Conservation (phyloP, 2,113 vertebrate genomes). For the Panthera leo region DNA sequence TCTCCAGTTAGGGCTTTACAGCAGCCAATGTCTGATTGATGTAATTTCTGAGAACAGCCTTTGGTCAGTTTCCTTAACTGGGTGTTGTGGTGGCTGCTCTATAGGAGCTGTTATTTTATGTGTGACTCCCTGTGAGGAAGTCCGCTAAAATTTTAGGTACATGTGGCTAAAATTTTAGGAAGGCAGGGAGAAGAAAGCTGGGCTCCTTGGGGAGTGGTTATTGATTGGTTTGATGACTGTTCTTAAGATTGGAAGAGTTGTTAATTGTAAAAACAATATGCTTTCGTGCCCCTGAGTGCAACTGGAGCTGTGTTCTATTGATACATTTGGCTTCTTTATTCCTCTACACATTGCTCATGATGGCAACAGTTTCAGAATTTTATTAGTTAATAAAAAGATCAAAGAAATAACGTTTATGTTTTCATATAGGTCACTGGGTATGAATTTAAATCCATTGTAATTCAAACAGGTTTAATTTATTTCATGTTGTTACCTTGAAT, state of each 20-base stretch:
- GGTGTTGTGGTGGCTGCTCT: not conserved
- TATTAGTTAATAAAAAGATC: constrained; percentile 48
- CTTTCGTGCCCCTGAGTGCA: not conserved
- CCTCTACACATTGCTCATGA: not conserved
- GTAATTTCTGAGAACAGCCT: not conserved
- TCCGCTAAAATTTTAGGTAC: not conserved
- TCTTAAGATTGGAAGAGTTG: not conserved
- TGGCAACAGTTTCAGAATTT: constrained; percentile 10
- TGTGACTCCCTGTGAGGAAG: not conserved
- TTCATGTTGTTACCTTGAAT: constrained; percentile 19
- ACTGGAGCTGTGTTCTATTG: not conserved
- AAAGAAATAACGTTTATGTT: constrained; percentile 54
- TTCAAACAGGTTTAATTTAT: constrained; percentile 36
- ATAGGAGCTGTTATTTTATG: not conserved
- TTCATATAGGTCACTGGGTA: constrained; percentile 36
- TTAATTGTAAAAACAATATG: not conserved
- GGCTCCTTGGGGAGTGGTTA: not conserved
- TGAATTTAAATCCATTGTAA: constrained; percentile 50
- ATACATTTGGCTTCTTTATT: not conserved
- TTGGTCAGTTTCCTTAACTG: not conserved
- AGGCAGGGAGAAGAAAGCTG: not conserved
- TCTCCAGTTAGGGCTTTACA: not conserved
- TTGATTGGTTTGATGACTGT: not conserved
- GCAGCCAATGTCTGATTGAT: not conserved
- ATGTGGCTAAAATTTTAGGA: not conserved